These are phyloP conservation scores for Oikopleura dioica DNA, from an alignment of 23 tunicate species.

Conservation along the genomic window DNA sequence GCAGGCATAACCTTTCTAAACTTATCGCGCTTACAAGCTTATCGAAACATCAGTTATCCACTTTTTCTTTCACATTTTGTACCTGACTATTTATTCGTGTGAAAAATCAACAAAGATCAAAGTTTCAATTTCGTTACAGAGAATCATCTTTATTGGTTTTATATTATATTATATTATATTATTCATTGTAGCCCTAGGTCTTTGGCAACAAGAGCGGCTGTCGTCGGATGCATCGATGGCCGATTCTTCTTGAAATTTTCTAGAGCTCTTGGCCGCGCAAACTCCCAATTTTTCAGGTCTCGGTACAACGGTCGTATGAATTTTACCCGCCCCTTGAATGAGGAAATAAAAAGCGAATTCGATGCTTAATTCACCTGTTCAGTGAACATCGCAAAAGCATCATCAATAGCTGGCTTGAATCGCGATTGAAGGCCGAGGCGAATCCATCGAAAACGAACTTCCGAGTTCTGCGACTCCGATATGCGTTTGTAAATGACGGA, in stretches of 20 bases:
- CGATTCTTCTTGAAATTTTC: conserved; percentile 32
- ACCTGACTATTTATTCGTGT: no score
- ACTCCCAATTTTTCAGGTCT: conserved; percentile 52
- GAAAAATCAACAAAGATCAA: no score
- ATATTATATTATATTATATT: no score
- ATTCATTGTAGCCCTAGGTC: no score
- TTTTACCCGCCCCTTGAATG: conserved; percentile 88
- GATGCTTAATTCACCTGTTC: no score
- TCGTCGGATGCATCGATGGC: conserved; percentile 55
- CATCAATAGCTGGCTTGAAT: conserved; percentile 24
- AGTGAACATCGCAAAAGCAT: conserved; percentile 56
- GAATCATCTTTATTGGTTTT: no score
- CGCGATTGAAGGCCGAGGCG: conserved; percentile 44
- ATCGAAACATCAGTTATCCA: no score
- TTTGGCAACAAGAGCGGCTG: conserved; percentile 50
- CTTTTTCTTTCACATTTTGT: no score
- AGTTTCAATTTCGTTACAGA: no score
- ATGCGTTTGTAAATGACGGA: not conserved
- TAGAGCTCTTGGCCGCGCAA: conserved; percentile 39
- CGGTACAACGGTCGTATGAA: conserved; percentile 82
- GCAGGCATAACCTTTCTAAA: no score
- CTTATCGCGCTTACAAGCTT: no score
- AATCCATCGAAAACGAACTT: conserved; percentile 73
- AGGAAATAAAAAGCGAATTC: no score
- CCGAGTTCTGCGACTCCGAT: conserved; percentile 27